Percentiles rank a stretch among this genome's conserved stretches.
Evolutionary conservation across 2,888 invertebrate genomes (phyloP).

Genomic region (Nesidiocoris tenuis): DNA sequence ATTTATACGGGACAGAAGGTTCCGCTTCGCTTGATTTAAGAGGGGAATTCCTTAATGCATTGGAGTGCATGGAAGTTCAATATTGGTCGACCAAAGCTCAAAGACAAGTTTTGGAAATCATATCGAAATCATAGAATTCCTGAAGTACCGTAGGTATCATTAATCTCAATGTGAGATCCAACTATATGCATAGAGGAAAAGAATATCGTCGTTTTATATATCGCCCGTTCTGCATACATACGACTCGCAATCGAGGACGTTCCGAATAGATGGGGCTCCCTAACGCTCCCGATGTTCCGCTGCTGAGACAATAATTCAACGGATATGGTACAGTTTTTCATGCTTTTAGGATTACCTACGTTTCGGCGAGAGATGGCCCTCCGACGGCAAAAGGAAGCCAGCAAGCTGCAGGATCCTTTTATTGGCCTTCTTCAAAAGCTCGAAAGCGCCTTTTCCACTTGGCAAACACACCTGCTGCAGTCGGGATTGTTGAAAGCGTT

Average conservation of each 20-base stretch:
- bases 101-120: too few relatives aligned
- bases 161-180: too few relatives aligned
- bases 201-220: not conserved
- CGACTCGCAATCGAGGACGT: not conserved
- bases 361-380: conserved; percentile 7
- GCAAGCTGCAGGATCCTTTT: conserved; percentile 14
- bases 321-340: conserved; percentile 39
- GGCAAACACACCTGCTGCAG: conserved; percentile 36
- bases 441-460: conserved; percentile 29
- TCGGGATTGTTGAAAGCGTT: too few relatives aligned
- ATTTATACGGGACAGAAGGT: too few relatives aligned
- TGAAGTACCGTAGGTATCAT: too few relatives aligned
- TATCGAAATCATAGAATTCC: too few relatives aligned
- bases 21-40: too few relatives aligned
- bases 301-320: conserved; percentile 30
- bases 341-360: conserved; percentile 29
- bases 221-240: not conserved
- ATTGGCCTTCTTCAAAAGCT: conserved; percentile 32
- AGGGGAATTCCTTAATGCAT: too few relatives aligned
- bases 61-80: too few relatives aligned
- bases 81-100: too few relatives aligned
- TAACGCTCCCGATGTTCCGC: conserved; percentile 1
- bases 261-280: conserved; percentile 24
- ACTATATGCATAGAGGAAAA: not conserved
- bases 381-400: not conserved